Evolutionary conservation across 2,888 invertebrate species (phyloP).

Genomic region (Spicauda simplicius): DNA sequence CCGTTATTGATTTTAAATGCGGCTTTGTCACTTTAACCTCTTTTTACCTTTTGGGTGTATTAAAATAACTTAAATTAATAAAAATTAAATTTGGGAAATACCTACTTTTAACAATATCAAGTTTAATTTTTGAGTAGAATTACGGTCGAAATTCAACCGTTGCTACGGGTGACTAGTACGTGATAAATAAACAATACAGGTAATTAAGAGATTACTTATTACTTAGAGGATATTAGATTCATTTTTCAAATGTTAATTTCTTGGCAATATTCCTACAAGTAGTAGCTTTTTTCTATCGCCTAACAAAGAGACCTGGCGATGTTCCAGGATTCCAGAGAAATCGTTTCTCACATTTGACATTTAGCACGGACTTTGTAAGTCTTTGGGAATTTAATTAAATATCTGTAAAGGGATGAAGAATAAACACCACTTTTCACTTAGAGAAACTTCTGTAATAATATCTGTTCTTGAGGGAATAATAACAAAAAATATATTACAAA

Average conservation of each 20-base stretch:
- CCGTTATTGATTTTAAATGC: too few species aligned
- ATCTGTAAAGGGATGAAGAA: slow-evolving; percentile 6
- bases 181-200: too few species aligned
- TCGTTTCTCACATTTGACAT: slow-evolving; percentile 51
- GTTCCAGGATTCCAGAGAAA: slow-evolving; percentile 49
- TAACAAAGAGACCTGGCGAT: slow-evolving; percentile 39
- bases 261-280: slow-evolving; percentile 36
- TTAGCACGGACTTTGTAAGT: slow-evolving; percentile 30
- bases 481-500: background rate
- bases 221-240: background rate
- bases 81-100: too few species aligned
- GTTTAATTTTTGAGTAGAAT: too few species aligned
- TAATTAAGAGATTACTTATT: too few species aligned
- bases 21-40: too few species aligned
- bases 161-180: too few species aligned
- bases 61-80: too few species aligned
- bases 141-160: too few species aligned
- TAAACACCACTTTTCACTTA: slow-evolving; percentile 6
- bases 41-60: too few species aligned
- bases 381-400: slow-evolving; percentile 21
- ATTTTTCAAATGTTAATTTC: slow-evolving; percentile 10
- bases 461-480: background rate
- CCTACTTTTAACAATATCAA: too few species aligned
- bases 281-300: slow-evolving; percentile 38
- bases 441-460: slow-evolving; percentile 2